Base-by-base conservation (phyloP, 1,140 invertebrate genomes). In the Diorhabda elongata region DNA sequence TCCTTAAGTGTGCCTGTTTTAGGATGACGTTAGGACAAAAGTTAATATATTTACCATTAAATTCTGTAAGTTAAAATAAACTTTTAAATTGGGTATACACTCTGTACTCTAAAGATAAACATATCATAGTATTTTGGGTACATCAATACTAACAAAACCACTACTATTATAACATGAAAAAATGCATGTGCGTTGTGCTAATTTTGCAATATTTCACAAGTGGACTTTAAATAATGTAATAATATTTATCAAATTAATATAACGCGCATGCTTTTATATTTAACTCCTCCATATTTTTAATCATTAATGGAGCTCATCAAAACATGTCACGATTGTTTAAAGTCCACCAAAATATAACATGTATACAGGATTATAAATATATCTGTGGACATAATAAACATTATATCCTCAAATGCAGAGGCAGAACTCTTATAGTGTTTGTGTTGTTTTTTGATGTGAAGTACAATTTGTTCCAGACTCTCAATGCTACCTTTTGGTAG, bases 201-300 rank as follows among this genome's bases (percentile, higher is more conserved):
- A 66, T 65, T 68, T 52, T 68, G 41, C 41, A 63, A 9, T 41
- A 44, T 41, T 47, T 52, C 44, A 70, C 66, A 75, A 75, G 76
- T 78, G 77, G 77, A 78, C 77, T 78, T 78, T 77, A 76, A 78
- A 75, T 75, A 73, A 73, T 71, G 61, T 65, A 62, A 26, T 26
- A 26, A 26, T 26, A 26, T 57, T 68, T 64, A 61, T 41, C 45
- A 67, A 7, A 67, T 67, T 67, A 67, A 67, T 67, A 67, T 67
- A 41, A 52, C 65, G 65, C 52, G 58, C 65, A 67, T 67, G 65
- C 65, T 42, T 60, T 58, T 59, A 58, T 61, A 9, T 42, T 61
- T 56, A 67, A 58, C 57, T 64, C 41, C 57, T 62, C 56, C 11
- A 47, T 69, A 6, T 42, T 42, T 58, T 70, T 61, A 68, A 65